Percentiles rank a stretch among this genome's conserved stretches.
phyloP scores from a whole-genome alignment of 2,113 vertebrate species.

The Vimba vimba region DNA sequence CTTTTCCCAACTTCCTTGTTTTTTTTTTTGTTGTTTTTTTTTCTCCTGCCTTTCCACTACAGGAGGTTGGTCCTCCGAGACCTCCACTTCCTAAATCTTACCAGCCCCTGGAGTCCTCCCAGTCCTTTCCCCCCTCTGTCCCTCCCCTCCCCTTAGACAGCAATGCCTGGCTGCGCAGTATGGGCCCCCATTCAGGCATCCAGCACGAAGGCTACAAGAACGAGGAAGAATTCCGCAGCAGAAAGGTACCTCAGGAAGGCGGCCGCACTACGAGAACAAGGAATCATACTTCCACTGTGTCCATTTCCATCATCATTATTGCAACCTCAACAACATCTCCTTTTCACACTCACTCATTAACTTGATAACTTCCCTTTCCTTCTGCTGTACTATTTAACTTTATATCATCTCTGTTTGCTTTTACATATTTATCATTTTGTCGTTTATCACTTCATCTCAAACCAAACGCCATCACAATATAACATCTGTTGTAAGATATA shows the following conservation, averaged over 20 bases:
- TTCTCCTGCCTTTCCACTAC: conserved; percentile 66
- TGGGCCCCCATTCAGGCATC: conserved; percentile 79
- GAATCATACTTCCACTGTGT: not conserved
- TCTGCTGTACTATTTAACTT: not conserved
- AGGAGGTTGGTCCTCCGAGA: conserved; percentile 92
- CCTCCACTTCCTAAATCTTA: conserved; percentile 97
- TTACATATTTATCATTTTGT: not conserved
- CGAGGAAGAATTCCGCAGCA: conserved; percentile 71
- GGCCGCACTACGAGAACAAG: conserved; percentile 21
- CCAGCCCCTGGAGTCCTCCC: conserved; percentile 87
- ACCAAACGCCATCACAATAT: not conserved
- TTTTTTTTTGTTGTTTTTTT: conserved; percentile 64
- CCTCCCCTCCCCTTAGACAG: conserved; percentile 83
- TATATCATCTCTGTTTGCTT: conserved; percentile 25
- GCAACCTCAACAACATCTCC: not conserved
- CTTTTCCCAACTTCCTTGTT: conserved; percentile 37
- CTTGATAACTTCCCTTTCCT: not conserved
- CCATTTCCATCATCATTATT: not conserved
- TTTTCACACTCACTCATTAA: not conserved
- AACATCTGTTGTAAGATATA: conserved; percentile 17
- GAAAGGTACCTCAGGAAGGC: conserved; percentile 72
- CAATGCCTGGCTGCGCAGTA: conserved; percentile 86
- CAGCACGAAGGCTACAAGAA: conserved; percentile 77
- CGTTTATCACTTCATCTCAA: conserved; percentile 4
- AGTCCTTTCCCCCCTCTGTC: conserved; percentile 77